Percentiles rank a stretch among this genome's conserved stretches.
phyloP scores from a whole-genome alignment of 2,113 vertebrate species.

The Kryptolebias marmoratus region DNA sequence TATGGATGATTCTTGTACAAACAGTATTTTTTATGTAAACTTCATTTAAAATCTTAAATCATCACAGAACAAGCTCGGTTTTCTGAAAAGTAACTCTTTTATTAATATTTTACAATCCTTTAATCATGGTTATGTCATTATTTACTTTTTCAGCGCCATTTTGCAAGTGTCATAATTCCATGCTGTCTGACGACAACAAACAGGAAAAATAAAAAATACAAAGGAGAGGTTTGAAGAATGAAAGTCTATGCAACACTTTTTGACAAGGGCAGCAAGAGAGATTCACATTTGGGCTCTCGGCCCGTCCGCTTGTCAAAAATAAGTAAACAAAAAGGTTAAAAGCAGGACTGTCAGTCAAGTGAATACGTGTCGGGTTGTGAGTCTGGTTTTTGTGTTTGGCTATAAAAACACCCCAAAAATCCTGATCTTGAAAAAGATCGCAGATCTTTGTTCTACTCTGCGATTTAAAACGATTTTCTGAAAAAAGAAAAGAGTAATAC shows the following conservation, averaged over 20 bases:
- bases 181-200: conserved; percentile 73
- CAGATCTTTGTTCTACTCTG: conserved; percentile 29
- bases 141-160: conserved; percentile 72
- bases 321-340: conserved; percentile 63
- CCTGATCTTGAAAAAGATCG: conserved; percentile 39
- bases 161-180: conserved; percentile 75
- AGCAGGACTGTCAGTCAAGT: conserved; percentile 59
- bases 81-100: conserved; percentile 84
- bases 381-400: conserved; percentile 30
- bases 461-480: conserved; percentile 46
- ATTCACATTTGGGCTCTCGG: conserved; percentile 73
- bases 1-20: background rate
- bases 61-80: conserved; percentile 5
- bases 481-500: conserved; percentile 18
- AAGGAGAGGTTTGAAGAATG: conserved; percentile 50
- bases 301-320: conserved; percentile 50
- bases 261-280: conserved; percentile 60
- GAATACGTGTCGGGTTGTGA: conserved; percentile 33
- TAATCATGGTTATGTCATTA: conserved; percentile 79
- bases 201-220: conserved; percentile 19
- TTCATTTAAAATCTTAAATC: no score
- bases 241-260: conserved; percentile 74
- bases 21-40: no score
- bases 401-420: conserved; percentile 47
- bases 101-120: conserved; percentile 87